These are phyloP conservation scores for Melanerpes aurifrons DNA, from an alignment of 2,113 vertebrate species.

Conservation along the genomic window DNA sequence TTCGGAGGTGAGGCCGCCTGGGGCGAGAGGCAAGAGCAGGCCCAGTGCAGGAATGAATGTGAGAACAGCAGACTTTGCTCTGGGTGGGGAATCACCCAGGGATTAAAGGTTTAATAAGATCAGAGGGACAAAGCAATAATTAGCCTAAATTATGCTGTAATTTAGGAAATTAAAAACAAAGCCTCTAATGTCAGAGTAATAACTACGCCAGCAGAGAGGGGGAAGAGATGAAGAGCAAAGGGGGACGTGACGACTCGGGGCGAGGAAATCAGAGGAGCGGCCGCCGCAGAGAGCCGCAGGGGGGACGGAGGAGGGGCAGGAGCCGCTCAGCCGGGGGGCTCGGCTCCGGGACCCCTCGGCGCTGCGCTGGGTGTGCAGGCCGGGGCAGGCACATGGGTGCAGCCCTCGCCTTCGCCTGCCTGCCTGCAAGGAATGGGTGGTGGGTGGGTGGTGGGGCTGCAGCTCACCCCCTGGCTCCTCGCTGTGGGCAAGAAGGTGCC, in stretches of 20 bases:
- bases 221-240: conserved; percentile 17
- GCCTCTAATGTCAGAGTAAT: conserved; percentile 49
- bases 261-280: background rate
- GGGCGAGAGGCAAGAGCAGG: conserved; percentile 48
- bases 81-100: conserved; percentile 66
- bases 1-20: background rate
- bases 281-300: rapidly evolving
- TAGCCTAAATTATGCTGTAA: conserved; percentile 73
- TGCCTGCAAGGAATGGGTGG: background rate
- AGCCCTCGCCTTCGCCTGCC: background rate
- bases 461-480: background rate
- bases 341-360: rapidly evolving
- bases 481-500: background rate
- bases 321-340: background rate
- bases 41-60: conserved; percentile 50
- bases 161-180: conserved; percentile 76
- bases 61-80: conserved; percentile 64
- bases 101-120: conserved; percentile 75
- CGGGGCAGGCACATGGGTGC: background rate
- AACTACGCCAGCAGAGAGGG: conserved; percentile 1
- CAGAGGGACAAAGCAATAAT: conserved; percentile 74
- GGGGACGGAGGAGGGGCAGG: rapidly evolving
- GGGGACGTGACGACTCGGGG: background rate
- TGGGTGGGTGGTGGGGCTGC: background rate
- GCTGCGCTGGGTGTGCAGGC: background rate